Conservation (phyloP, 2,113 vertebrate genomes). For the cat (Felis catus) region F.catus_Fca126_mat1.0 CM031416.1:105774501-105775000, state of each 20-base stretch:
- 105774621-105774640: too few relatives aligned
- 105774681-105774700: too few relatives aligned
- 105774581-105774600: too few relatives aligned
- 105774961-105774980: not conserved
- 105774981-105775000: not conserved
- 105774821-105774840: slow-evolving; percentile 33
- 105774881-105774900: not conserved
- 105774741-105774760: not conserved
- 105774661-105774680: too few relatives aligned
- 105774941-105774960: not conserved
- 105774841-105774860: slow-evolving; percentile 27
- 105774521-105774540: too few relatives aligned
- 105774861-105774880: not conserved
- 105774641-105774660: too few relatives aligned
- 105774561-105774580: too few relatives aligned
- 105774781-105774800: slow-evolving; percentile 1
- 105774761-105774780: not conserved
- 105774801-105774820: not conserved
- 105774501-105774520: not conserved
- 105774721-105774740: not conserved
- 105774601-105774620: too few relatives aligned
- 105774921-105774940: not conserved
- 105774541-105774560: too few relatives aligned
- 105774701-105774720: too few relatives aligned
- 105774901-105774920: not conserved